Percentiles rank a stretch among this genome's conserved stretches.
Evolutionary conservation across 2,797 vertebrate genomes (phyloP).

Genomic region (Coregonus suidteri): DNA sequence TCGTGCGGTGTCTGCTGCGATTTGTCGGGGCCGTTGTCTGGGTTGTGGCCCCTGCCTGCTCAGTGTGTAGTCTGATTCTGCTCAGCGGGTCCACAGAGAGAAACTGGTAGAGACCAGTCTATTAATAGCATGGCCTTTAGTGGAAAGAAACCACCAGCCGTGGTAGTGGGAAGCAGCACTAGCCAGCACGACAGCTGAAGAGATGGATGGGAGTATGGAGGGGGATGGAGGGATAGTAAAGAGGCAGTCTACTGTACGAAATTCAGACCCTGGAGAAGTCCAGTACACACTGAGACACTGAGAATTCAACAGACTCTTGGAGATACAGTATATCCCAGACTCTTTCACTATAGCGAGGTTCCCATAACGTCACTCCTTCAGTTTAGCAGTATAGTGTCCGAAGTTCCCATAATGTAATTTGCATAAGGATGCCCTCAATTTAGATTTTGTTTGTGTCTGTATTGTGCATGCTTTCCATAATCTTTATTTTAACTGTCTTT

Average conservation of each 20-base stretch:
- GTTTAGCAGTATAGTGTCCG: background rate
- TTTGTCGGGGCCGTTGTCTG: constrained; percentile 32
- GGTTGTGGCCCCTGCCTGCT: constrained; percentile 32
- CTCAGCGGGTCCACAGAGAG: constrained; percentile 19
- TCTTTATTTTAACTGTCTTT: background rate
- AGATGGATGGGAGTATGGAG: background rate
- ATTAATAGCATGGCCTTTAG: constrained; percentile 65
- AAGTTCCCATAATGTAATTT: background rate
- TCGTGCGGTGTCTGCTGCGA: constrained; percentile 49
- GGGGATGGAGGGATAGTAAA: background rate
- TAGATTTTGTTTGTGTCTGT: background rate
- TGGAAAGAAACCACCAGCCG: constrained; percentile 19
- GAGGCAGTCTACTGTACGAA: background rate
- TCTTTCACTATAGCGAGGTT: background rate
- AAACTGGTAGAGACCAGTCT: constrained; percentile 37
- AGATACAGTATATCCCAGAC: background rate
- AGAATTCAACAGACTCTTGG: background rate
- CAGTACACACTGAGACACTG: background rate
- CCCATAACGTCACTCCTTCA: background rate
- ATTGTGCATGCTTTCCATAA: background rate
- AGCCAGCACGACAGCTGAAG: background rate
- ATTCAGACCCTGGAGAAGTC: background rate
- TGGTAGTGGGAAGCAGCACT: constrained; percentile 12
- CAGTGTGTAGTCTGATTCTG: constrained; percentile 17
- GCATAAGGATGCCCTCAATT: background rate